phyloP scores from a whole-genome alignment of 2,113 vertebrate species.

The Trogon surrucura region DNA sequence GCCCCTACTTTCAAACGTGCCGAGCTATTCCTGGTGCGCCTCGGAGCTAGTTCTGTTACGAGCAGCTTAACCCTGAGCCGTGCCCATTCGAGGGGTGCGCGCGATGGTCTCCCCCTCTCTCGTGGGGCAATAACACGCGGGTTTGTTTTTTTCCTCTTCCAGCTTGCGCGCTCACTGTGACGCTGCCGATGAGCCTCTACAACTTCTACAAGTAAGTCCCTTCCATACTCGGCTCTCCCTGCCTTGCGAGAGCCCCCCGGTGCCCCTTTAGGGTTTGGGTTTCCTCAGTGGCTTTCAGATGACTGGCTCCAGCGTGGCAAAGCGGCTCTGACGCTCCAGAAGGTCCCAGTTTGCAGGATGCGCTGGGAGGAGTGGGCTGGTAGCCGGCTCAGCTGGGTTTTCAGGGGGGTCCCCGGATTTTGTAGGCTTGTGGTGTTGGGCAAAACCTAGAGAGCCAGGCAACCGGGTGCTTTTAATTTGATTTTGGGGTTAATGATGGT shows the following conservation, averaged over 20 bases:
- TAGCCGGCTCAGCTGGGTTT: background rate
- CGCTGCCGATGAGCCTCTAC: constrained; percentile 94
- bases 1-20: background rate
- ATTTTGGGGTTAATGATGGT: background rate
- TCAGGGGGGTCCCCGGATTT: background rate
- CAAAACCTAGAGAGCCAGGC: background rate
- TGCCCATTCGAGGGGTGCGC: rapidly evolving
- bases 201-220: constrained; percentile 91
- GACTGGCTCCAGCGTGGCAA: rapidly evolving
- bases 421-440: background rate
- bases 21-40: background rate
- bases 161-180: constrained; percentile 92
- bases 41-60: background rate
- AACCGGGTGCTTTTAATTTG: no score
- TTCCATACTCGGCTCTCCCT: rapidly evolving
- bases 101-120: background rate
- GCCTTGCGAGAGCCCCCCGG: background rate
- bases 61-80: background rate
- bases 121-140: background rate
- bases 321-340: background rate
- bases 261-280: background rate
- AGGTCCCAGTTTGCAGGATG: background rate
- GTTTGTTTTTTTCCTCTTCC: constrained; percentile 43
- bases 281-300: background rate
- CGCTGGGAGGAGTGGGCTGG: background rate